Evolutionary conservation across 2,888 invertebrate genomes (phyloP).

Genomic region (Malacosoma neustria): DNA sequence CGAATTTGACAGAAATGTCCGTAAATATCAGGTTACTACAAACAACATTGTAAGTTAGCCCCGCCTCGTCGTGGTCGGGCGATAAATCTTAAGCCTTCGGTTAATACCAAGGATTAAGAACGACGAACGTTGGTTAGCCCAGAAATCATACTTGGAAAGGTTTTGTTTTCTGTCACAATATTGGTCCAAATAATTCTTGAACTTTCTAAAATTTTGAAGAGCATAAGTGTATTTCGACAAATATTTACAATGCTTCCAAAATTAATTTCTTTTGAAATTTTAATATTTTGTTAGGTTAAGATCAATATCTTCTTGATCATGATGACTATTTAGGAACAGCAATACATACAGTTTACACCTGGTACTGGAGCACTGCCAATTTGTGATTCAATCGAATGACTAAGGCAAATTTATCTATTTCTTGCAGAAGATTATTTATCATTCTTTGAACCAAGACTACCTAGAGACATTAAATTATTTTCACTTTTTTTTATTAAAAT

Average conservation of each 20-base stretch:
- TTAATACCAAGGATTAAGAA: slow-evolving; percentile 51
- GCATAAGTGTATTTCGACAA: neutral
- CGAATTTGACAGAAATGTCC: slow-evolving; percentile 4
- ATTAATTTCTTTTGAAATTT: neutral
- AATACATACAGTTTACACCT: neutral
- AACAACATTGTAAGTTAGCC: slow-evolving; percentile 38
- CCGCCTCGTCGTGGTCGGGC: slow-evolving; percentile 33
- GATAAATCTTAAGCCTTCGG: slow-evolving; percentile 50
- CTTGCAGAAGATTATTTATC: no score
- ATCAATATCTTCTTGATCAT: neutral
- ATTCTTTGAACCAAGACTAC: no score
- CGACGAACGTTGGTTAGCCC: slow-evolving; percentile 22
- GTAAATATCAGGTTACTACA: slow-evolving; percentile 32
- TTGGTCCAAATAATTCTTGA: neutral
- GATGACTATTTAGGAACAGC: neutral
- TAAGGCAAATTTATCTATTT: neutral
- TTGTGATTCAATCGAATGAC: neutral
- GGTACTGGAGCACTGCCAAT: neutral
- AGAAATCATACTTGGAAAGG: slow-evolving; percentile 1
- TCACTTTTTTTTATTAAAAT: no score
- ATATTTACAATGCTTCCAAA: neutral
- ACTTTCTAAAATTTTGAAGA: neutral
- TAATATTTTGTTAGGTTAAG: neutral
- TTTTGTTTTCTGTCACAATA: neutral
- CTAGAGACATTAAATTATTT: no score